Base-by-base conservation (phyloP, 2,797 vertebrate species). In the Nannoperca australis region DNA sequence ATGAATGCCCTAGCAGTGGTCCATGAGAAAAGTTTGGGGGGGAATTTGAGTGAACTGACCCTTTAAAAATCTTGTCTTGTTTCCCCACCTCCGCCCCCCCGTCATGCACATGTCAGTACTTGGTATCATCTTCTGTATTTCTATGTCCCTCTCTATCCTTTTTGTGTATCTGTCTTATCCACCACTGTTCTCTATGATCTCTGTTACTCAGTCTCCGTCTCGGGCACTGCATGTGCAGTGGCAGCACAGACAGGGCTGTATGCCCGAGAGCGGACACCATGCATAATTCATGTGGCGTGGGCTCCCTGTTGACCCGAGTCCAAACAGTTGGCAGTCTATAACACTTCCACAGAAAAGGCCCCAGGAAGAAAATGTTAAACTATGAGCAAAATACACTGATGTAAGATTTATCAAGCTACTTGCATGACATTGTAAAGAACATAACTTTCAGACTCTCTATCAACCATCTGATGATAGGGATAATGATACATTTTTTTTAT, bases 241-340 rank as follows among this genome's bases (percentile, higher is more conserved):
- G 88, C 84, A 86, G 88, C 88, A 92, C 91, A 94, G 90, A 91
- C 87, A 87, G 83, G 70, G 65, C 88, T 91, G 93, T 90, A 85
- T 92, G 88, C 81, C 85, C 82, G 81, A 59, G 42, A 89, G 88
- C 85, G 79, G 84, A 82, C 81, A 2, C n/a, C 53, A 86, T 95
- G 85, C 81, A 94, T 95, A 88, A 94, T 94, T 92, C 92, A 95
- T 93, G 76, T 1, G 3, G 73, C 61, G 78, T 20, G 34, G 69
- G 77, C 76, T 90, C 88, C 79, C 86, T 74, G 83, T 78, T 88
- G 89, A 93, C 90, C 90, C 9, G 38, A 83, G 89, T 89, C 88
- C 91, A 91, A 93, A 92, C 89, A 87, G 87, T 93, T 90, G 82
- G 86, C 88, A 87, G 85, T 90, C 84, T 74, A 83, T 80, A 88